These are phyloP conservation scores for Spodoptera picta DNA, from an alignment of 2,888 invertebrate species.

Conservation along the genomic window DNA sequence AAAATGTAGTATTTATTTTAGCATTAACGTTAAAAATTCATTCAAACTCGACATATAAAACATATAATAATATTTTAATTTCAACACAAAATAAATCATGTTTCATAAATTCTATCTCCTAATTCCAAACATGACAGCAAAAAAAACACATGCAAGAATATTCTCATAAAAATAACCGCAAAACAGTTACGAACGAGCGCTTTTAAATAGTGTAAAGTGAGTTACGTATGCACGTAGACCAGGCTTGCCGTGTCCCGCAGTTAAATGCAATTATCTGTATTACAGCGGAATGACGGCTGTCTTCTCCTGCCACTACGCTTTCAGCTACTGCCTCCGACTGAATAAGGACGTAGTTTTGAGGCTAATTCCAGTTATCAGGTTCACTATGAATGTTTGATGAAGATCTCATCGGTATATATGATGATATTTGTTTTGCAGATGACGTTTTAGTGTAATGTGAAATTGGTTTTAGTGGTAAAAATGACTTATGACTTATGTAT, in stretches of 20 bases:
- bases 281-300: slow-evolving; percentile 69
- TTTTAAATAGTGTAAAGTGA: slow-evolving; percentile 74
- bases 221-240: slow-evolving; percentile 70
- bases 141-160: slow-evolving; percentile 13
- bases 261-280: slow-evolving; percentile 78
- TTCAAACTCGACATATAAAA: not conserved
- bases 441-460: not conserved
- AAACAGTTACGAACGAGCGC: slow-evolving; percentile 56
- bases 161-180: slow-evolving; percentile 33
- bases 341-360: slow-evolving; percentile 44
- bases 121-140: not conserved
- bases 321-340: slow-evolving; percentile 36
- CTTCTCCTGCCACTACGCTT: slow-evolving; percentile 53
- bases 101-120: not conserved
- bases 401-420: too few species aligned
- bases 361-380: slow-evolving; percentile 11
- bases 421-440: not conserved
- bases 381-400: not conserved
- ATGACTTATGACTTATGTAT: not conserved
- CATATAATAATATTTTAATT: too few species aligned
- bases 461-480: not conserved
- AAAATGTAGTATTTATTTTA: too few species aligned
- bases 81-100: not conserved
- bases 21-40: too few species aligned
- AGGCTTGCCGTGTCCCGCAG: slow-evolving; percentile 63